A percentile compares a stretch with the other conserved stretches of the same genome.
phyloP scores from a whole-genome alignment of 2,888 invertebrate species.

The Pterostichus madidus region DNA sequence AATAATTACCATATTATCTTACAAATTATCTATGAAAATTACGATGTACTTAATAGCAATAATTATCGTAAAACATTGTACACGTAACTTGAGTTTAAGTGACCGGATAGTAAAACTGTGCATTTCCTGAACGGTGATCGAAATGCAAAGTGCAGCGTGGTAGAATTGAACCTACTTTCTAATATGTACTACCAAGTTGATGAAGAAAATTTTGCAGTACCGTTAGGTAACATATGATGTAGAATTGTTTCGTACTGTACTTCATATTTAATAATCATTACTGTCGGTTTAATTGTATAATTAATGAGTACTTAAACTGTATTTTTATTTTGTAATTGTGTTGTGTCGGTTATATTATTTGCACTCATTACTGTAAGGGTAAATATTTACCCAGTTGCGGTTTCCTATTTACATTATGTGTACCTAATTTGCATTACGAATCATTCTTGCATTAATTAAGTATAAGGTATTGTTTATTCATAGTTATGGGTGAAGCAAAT shows the following conservation, averaged over 20 bases:
- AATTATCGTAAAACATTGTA: not conserved
- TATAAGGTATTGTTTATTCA: too few relatives aligned
- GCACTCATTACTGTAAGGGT: not conserved
- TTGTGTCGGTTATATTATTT: too few relatives aligned
- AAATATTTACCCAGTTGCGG: not conserved
- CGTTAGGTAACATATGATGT: conserved; percentile 33
- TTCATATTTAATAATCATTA: conserved; percentile 18
- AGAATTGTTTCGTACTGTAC: conserved; percentile 29
- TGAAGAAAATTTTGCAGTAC: not conserved
- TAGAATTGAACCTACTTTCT: conserved; percentile 5
- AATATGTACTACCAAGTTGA: not conserved
- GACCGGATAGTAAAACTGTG: not conserved
- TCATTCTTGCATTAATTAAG: too few relatives aligned
- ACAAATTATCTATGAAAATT: too few relatives aligned
- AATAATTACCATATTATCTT: too few relatives aligned
- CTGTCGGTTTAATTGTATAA: not conserved
- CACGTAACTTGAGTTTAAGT: not conserved
- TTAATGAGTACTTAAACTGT: conserved; percentile 17
- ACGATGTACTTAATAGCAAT: not conserved
- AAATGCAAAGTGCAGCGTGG: conserved; percentile 8
- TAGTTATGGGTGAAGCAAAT: too few relatives aligned
- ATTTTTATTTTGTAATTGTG: conserved; percentile 5
- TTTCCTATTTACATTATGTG: not conserved
- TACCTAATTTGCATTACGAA: not conserved
- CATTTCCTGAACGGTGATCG: conserved; percentile 29